A percentile compares a stretch with the other conserved stretches of the same genome.
These are phyloP conservation scores for Phyllostomus discolor DNA, from an alignment of 2,113 vertebrate species.

Conservation along the genomic window DNA sequence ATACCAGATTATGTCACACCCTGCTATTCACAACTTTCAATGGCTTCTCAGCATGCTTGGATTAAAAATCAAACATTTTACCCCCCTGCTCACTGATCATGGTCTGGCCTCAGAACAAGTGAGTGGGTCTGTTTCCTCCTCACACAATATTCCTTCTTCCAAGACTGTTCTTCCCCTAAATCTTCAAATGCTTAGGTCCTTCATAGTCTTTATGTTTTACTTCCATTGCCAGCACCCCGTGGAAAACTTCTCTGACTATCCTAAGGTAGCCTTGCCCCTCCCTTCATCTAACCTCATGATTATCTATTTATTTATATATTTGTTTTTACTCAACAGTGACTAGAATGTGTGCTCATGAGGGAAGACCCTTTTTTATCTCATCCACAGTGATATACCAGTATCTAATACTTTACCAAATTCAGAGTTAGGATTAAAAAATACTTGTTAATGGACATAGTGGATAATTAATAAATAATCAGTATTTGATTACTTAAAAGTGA, in stretches of 20 bases:
- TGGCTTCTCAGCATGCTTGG: background rate
- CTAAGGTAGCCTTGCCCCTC: background rate
- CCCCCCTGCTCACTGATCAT: background rate
- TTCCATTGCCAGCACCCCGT: background rate
- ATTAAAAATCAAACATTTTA: slow-evolving; percentile 1
- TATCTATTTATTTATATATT: background rate
- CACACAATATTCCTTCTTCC: background rate
- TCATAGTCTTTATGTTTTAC: background rate
- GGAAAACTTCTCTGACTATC: background rate
- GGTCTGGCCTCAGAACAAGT: background rate
- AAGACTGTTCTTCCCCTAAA: background rate
- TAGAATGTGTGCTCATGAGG: background rate
- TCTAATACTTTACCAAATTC: background rate
- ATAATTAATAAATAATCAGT: background rate
- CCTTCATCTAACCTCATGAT: background rate
- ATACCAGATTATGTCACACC: background rate
- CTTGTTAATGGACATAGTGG: background rate
- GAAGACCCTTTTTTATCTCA: background rate
- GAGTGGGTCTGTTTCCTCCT: background rate
- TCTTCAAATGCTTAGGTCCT: background rate
- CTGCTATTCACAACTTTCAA: background rate
- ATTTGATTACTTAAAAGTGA: background rate
- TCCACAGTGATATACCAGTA: background rate
- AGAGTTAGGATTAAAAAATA: background rate
- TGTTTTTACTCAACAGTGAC: background rate